phyloP scores from a whole-genome alignment of 1,140 invertebrate genomes.

The Drosophila melanica region DNA sequence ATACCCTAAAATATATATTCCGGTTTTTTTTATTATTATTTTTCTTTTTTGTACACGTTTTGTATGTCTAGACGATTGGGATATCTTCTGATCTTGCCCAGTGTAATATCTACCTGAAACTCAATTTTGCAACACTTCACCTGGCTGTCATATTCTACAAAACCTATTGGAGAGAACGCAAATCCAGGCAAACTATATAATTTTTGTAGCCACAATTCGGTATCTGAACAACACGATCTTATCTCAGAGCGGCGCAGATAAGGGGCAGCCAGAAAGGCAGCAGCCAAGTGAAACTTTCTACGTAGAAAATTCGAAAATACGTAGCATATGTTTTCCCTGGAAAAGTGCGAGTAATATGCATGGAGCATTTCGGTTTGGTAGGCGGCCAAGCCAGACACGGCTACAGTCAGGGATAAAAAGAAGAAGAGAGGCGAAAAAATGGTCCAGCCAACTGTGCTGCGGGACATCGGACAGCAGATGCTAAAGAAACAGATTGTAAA shows the following conservation, averaged over 20 bases:
- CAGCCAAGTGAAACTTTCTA: slow-evolving; percentile 37
- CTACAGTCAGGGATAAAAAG: slow-evolving; percentile 11
- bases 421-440: slow-evolving; percentile 25
- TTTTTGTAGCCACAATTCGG: slow-evolving; percentile 10
- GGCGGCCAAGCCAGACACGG: slow-evolving; percentile 14
- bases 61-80: neutral
- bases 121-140: slow-evolving; percentile 1
- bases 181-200: neutral
- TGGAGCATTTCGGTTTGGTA: slow-evolving; percentile 40
- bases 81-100: neutral
- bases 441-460: slow-evolving; percentile 38
- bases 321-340: slow-evolving; percentile 74
- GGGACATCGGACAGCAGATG: slow-evolving; percentile 67
- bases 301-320: slow-evolving; percentile 47
- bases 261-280: slow-evolving; percentile 25
- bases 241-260: slow-evolving; percentile 62
- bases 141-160: neutral
- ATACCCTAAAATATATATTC: neutral
- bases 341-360: slow-evolving; percentile 52
- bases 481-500: slow-evolving; percentile 77
- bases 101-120: too few relatives aligned
- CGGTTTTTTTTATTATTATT: neutral
- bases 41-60: neutral
- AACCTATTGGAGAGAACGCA: slow-evolving; percentile 6
- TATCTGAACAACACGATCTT: slow-evolving; percentile 30